Evolutionary conservation across 2,797 vertebrate genomes (phyloP).

Genomic region (Vultur gryphus): DNA sequence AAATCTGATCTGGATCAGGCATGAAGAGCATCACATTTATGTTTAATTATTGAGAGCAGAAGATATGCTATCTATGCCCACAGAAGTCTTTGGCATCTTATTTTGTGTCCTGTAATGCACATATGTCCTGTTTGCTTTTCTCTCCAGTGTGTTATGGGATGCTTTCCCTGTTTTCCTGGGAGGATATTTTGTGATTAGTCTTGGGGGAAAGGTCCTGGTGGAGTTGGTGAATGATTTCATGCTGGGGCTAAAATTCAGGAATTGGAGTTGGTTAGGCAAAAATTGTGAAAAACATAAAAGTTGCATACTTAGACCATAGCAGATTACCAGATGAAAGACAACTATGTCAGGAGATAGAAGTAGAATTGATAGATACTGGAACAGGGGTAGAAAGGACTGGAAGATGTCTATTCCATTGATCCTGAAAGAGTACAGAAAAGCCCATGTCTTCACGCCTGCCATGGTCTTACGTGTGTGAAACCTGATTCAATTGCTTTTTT

Average conservation of each 20-base stretch:
- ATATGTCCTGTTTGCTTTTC: background rate
- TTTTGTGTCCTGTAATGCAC: background rate
- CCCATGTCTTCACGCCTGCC: background rate
- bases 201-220: background rate
- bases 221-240: background rate
- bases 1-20: background rate
- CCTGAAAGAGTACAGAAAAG: background rate
- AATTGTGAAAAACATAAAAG: background rate
- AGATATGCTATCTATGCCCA: background rate
- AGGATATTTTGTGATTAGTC: background rate
- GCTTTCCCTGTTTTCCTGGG: background rate
- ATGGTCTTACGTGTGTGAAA: accelerated
- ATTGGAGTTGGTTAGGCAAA: background rate
- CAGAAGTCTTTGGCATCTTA: background rate
- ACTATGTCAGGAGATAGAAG: background rate
- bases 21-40: background rate
- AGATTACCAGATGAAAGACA: background rate
- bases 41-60: background rate
- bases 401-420: background rate
- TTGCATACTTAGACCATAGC: background rate
- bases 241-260: background rate
- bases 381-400: background rate
- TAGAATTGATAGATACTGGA: background rate
- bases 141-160: background rate
- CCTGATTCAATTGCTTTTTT: background rate